These are phyloP conservation scores for Bemisia tabaci DNA, from an alignment of 1,140 invertebrate genomes.

Conservation along the genomic window DNA sequence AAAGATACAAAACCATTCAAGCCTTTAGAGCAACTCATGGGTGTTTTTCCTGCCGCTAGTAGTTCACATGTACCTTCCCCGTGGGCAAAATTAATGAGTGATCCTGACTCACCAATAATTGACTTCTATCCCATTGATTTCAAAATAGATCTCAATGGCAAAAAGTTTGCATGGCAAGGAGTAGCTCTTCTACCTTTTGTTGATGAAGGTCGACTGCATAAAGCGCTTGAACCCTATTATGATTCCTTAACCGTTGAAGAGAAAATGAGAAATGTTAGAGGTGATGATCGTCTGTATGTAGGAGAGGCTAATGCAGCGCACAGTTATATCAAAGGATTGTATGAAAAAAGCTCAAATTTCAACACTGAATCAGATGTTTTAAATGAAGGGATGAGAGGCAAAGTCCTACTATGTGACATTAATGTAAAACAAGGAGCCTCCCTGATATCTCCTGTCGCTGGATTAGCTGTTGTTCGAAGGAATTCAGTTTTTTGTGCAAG, in stretches of 20 bases:
- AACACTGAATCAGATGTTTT: constrained; percentile 38
- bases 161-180: constrained; percentile 99
- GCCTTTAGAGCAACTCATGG: constrained; percentile 97
- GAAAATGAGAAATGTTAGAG: constrained; percentile 38
- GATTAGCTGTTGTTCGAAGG: constrained; percentile 39
- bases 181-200: constrained; percentile 97
- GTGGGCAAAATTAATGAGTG: constrained; percentile 89
- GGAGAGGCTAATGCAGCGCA: constrained; percentile 42
- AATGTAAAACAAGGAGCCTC: constrained; percentile 48
- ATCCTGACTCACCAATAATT: constrained; percentile 87
- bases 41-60: constrained; percentile 96
- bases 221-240: constrained; percentile 71
- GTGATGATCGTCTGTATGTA: constrained; percentile 40
- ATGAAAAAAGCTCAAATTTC: constrained; percentile 38
- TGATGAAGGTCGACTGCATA: constrained; percentile 81
- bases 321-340: constrained; percentile 57
- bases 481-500: constrained; percentile 44
- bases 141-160: constrained; percentile 97
- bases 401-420: constrained; percentile 51
- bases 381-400: constrained; percentile 59
- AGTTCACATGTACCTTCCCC: constrained; percentile 80
- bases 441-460: constrained; percentile 53
- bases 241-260: constrained; percentile 64
- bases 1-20: constrained; percentile 81
- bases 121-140: constrained; percentile 99